phyloP scores from a whole-genome alignment of 2,797 vertebrate species.

The Pipistrellus pipistrellus region DNA sequence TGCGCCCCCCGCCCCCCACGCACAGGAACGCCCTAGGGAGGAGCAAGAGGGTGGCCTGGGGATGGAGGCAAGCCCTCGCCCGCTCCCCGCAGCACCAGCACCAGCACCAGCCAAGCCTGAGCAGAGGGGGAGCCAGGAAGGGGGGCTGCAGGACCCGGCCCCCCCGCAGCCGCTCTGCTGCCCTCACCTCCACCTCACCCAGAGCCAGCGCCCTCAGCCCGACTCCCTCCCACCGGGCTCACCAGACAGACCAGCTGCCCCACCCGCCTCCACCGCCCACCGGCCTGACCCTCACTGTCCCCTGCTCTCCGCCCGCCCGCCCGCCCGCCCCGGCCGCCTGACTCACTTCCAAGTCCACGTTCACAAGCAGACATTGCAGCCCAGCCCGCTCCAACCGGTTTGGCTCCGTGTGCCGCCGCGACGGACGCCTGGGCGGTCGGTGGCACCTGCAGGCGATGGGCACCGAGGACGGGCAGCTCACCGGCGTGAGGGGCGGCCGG shows the following conservation, averaged over 20 bases:
- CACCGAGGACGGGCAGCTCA: background rate
- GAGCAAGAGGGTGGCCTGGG: background rate
- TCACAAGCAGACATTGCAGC: constrained; percentile 83
- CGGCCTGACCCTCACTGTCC: constrained; percentile 77
- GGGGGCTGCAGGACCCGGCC: too few relatives aligned
- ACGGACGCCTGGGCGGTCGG: background rate
- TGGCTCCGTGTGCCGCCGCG: background rate
- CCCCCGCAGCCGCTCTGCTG: background rate
- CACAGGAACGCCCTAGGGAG: background rate
- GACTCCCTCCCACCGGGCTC: background rate
- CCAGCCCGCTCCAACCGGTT: constrained; percentile 81
- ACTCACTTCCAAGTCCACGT: constrained; percentile 77
- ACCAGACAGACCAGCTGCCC: too few relatives aligned
- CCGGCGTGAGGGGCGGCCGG: too few relatives aligned
- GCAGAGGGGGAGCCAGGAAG: too few relatives aligned
- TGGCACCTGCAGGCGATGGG: background rate
- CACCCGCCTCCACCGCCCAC: background rate
- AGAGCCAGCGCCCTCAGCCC: background rate
- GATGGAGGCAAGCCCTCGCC: background rate
- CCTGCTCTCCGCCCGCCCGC: constrained; percentile 69
- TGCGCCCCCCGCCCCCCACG: background rate
- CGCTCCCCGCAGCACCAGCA: background rate
- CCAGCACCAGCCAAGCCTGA: background rate
- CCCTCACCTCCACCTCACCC: too few relatives aligned
- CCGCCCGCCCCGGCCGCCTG: constrained; percentile 75